Conservation (phyloP, 2,113 vertebrate genomes). For the Australoheros scitulus region DNA sequence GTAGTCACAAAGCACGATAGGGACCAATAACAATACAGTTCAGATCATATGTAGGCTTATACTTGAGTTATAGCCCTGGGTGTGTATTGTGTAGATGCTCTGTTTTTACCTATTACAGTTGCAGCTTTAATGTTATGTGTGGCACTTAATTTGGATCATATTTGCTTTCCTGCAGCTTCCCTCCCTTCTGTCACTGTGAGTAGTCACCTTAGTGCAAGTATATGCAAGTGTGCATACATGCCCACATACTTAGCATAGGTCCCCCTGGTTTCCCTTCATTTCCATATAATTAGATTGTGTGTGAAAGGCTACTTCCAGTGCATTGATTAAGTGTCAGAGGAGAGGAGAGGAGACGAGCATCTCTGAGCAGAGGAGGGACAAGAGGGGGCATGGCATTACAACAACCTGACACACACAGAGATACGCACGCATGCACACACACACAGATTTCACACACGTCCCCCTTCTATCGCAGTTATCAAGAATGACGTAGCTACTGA, state of each 20-base stretch:
- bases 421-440: constrained; percentile 12
- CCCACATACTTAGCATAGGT: constrained; percentile 81
- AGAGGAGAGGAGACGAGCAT: constrained; percentile 84
- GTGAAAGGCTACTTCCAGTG: constrained; percentile 91
- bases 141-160: constrained; percentile 78
- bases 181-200: constrained; percentile 2
- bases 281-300: constrained; percentile 97
- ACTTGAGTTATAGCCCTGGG: background rate
- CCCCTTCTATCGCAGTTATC: background rate
- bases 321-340: constrained; percentile 91
- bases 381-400: constrained; percentile 33
- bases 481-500: background rate
- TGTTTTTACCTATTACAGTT: constrained; percentile 77
- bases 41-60: constrained; percentile 23
- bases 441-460: background rate
- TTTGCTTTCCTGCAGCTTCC: constrained; percentile 16
- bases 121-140: constrained; percentile 80
- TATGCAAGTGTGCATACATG: background rate
- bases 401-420: constrained; percentile 69
- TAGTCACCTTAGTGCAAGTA: background rate
- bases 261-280: constrained; percentile 87
- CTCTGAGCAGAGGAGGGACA: constrained; percentile 44
- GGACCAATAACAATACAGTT: constrained; percentile 31
- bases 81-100: background rate
- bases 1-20: constrained; percentile 18